Conservation (phyloP, 2,797 vertebrate genomes). For the Takifugu rubripes region DNA sequence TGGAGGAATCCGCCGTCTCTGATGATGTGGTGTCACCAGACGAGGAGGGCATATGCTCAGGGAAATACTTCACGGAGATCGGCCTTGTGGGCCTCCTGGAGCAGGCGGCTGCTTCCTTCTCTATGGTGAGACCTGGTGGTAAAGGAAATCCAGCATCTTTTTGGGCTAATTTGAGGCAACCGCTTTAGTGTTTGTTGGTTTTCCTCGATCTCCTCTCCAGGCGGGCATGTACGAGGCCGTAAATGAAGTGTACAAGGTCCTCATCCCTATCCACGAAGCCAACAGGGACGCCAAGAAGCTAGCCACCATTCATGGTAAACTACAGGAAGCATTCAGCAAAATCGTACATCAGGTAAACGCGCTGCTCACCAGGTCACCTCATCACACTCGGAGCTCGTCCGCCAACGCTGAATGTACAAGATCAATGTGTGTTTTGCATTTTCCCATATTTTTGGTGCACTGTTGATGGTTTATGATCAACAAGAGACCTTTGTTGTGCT, state of each 20-base stretch:
- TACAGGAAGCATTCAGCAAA: conserved; percentile 99
- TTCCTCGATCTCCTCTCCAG: conserved; percentile 58
- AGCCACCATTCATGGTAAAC: conserved; percentile 99
- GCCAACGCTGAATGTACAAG: conserved; percentile 6
- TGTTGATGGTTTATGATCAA: background rate
- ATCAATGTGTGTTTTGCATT: background rate
- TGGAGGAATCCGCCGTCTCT: conserved; percentile 97
- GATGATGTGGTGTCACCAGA: conserved; percentile 98
- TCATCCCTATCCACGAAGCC: conserved; percentile 97
- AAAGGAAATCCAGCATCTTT: background rate
- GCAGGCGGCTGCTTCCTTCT: conserved; percentile 95
- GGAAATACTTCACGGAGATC: conserved; percentile 97
- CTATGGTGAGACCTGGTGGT: conserved; percentile 81
- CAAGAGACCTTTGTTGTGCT: background rate
- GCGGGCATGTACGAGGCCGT: conserved; percentile 99
- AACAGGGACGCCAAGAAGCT: conserved; percentile 97
- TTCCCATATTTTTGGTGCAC: background rate
- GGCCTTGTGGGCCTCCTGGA: conserved; percentile 96
- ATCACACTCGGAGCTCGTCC: conserved; percentile 1
- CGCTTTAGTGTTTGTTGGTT: too few species aligned
- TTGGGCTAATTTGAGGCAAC: too few species aligned
- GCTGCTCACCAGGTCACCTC: background rate
- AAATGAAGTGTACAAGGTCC: conserved; percentile 98
- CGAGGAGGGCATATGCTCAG: conserved; percentile 98
- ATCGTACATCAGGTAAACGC: conserved; percentile 98